Evolutionary conservation across 1,140 invertebrate species (phyloP).

Genomic region (Trialeurodes vaporariorum): DNA sequence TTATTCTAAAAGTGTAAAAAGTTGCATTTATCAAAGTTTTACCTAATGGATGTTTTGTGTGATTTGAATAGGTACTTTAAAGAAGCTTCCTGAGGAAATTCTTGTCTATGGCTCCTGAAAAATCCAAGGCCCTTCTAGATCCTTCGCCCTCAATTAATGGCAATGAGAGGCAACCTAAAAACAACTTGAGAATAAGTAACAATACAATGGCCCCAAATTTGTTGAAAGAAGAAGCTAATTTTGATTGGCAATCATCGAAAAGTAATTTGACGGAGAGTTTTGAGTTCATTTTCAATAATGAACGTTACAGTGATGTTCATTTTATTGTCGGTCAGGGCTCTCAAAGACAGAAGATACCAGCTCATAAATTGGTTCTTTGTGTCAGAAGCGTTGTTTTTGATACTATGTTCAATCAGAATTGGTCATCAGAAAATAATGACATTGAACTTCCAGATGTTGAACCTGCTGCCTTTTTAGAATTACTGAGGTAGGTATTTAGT

Average conservation of each 20-base stretch:
- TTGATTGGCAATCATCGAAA: conserved; percentile 12
- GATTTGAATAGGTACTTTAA: no score
- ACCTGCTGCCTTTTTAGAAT: conserved; percentile 57
- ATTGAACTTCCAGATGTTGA: conserved; percentile 79
- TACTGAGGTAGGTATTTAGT: conserved; percentile 41
- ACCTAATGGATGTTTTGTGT: no score
- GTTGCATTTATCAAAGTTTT: no score
- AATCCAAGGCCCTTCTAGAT: no score
- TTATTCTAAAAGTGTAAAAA: no score
- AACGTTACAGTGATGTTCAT: conserved; percentile 65
- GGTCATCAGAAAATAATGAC: conserved; percentile 52
- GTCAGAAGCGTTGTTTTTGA: conserved; percentile 76
- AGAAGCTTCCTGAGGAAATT: no score
- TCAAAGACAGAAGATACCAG: conserved; percentile 61
- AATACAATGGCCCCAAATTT: no score
- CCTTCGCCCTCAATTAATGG: no score
- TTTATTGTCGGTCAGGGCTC: conserved; percentile 64
- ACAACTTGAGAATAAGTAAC: no score
- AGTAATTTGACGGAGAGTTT: conserved; percentile 43
- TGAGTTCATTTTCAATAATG: conserved; percentile 67
- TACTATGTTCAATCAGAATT: conserved; percentile 72
- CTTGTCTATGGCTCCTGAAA: no score
- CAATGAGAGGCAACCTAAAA: no score
- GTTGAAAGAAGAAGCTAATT: no score
- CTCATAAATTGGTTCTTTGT: conserved; percentile 72